These are phyloP conservation scores for Sibirionetta formosa DNA, from an alignment of 2,797 vertebrate genomes.

Conservation along the genomic window DNA sequence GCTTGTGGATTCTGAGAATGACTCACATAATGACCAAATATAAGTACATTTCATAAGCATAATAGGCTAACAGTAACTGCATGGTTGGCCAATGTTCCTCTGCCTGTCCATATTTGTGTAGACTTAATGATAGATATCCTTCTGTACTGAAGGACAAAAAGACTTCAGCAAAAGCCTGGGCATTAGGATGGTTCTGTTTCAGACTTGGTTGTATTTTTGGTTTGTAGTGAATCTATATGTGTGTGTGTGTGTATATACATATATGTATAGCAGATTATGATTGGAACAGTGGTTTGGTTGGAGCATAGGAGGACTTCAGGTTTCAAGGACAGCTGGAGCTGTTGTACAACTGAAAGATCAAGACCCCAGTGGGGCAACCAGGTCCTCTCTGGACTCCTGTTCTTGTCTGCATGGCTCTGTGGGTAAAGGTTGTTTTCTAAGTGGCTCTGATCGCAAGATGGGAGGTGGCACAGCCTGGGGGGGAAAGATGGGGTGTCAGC, in stretches of 20 bases:
- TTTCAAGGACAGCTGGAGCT: background rate
- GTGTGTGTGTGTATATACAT: too few relatives aligned
- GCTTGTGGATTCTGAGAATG: conserved; percentile 19
- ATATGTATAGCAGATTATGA: background rate
- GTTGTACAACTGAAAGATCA: background rate
- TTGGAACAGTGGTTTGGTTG: background rate
- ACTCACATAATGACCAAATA: conserved; percentile 15
- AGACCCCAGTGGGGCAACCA: fast-evolving
- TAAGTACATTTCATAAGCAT: background rate
- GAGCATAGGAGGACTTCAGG: background rate
- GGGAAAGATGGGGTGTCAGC: background rate
- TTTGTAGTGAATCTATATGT: background rate
- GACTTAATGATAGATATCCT: background rate
- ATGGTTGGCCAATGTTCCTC: background rate
- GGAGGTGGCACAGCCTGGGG: fast-evolving
- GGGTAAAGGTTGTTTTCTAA: background rate
- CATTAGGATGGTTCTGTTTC: background rate
- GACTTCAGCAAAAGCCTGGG: background rate
- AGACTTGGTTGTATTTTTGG: background rate
- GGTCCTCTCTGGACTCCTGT: background rate
- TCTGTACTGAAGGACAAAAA: background rate
- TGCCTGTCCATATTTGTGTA: background rate
- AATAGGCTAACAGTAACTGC: background rate
- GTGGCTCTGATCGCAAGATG: background rate
- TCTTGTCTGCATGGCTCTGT: background rate